Percentiles rank a stretch among this genome's conserved stretches.
Evolutionary conservation across 2,797 vertebrate species (phyloP).

Genomic region (Peromyscus melanophrys): DNA sequence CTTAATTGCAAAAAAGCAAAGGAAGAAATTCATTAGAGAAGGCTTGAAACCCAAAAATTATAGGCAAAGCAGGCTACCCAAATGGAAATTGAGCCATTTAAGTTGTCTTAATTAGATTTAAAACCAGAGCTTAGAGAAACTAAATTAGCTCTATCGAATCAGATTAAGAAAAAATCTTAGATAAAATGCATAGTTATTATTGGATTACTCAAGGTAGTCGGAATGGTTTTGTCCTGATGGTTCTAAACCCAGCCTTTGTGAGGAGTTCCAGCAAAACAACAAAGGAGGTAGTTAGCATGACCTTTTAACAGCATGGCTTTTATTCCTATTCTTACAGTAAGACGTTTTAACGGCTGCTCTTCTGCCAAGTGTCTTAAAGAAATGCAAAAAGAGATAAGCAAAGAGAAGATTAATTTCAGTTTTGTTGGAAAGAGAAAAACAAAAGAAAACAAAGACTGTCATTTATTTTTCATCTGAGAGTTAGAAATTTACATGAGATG

Average conservation of each 20-base stretch:
- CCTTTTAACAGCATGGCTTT: not conserved
- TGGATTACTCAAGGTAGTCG: slow-evolving; percentile 48
- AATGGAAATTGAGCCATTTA: slow-evolving; percentile 82
- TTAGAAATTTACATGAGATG: slow-evolving; percentile 38
- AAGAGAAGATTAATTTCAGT: slow-evolving; percentile 34
- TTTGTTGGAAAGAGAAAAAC: not conserved
- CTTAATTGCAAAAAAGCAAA: slow-evolving; percentile 78
- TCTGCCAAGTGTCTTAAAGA: slow-evolving; percentile 11
- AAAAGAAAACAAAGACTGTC: not conserved
- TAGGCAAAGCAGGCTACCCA: slow-evolving; percentile 73
- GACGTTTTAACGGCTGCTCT: slow-evolving; percentile 1
- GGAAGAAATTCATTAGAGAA: slow-evolving; percentile 80
- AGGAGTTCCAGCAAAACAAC: slow-evolving; percentile 30
- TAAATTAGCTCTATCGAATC: slow-evolving; percentile 76
- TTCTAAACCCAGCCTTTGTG: slow-evolving; percentile 44
- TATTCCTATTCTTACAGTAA: not conserved
- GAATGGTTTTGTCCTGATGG: slow-evolving; percentile 14
- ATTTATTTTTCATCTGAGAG: slow-evolving; percentile 47
- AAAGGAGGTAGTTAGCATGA: not conserved
- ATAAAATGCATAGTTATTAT: slow-evolving; percentile 70
- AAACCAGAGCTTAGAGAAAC: slow-evolving; percentile 84
- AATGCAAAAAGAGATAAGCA: slow-evolving; percentile 35
- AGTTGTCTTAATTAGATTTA: slow-evolving; percentile 83
- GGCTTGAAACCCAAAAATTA: slow-evolving; percentile 81
- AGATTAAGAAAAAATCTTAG: slow-evolving; percentile 74